Evolutionary conservation across 1,140 invertebrate species (phyloP).

Genomic region (Sarcophaga bullata): DNA sequence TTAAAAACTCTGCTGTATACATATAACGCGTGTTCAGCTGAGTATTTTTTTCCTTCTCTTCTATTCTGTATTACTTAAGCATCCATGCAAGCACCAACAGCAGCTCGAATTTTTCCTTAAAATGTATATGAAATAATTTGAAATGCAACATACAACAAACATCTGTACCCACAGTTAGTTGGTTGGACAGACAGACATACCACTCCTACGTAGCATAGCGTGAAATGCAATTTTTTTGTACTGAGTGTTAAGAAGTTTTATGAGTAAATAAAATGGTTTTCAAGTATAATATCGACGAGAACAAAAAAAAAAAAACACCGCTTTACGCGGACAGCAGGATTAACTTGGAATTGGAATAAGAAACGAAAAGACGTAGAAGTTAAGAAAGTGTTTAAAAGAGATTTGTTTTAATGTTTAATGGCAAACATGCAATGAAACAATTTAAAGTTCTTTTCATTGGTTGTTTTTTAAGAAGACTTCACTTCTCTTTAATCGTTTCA

Average conservation of each 20-base stretch:
- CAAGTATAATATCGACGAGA: constrained; percentile 31
- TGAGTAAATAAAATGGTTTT: constrained; percentile 37
- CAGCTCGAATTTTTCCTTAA: not conserved
- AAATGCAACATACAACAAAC: too few relatives aligned
- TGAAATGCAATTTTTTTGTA: constrained; percentile 37
- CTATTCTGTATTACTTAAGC: too few relatives aligned
- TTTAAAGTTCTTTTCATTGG: not conserved
- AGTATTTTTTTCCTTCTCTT: not conserved
- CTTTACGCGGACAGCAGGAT: too few relatives aligned
- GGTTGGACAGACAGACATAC: not conserved
- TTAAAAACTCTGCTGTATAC: not conserved
- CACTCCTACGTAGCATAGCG: not conserved
- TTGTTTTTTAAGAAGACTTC: too few relatives aligned
- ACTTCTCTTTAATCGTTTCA: not conserved
- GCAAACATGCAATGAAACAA: not conserved
- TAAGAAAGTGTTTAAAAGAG: not conserved
- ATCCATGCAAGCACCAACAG: not conserved
- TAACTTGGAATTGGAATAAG: too few relatives aligned
- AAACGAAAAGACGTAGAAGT: not conserved
- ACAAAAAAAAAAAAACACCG: not conserved
- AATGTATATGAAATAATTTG: not conserved
- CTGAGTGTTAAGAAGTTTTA: constrained; percentile 40
- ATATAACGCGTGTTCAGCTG: not conserved
- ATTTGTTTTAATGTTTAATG: constrained; percentile 13
- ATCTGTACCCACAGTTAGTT: not conserved